A percentile compares a stretch with the other conserved stretches of the same genome.
phyloP scores from a whole-genome alignment of 2,113 vertebrate species.

The Upupa epops region DNA sequence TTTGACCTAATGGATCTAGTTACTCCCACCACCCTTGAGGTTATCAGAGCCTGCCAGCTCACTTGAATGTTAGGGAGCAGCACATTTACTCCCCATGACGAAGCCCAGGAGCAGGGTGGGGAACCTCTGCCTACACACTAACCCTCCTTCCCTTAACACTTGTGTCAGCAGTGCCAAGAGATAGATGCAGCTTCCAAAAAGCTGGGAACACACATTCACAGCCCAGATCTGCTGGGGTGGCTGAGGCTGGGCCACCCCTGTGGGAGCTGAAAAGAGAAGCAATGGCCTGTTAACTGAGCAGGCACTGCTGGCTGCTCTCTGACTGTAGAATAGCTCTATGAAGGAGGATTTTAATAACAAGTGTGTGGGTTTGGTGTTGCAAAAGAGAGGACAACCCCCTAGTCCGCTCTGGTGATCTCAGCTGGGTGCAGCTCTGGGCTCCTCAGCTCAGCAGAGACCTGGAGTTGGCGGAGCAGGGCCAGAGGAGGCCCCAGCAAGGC shows the following conservation, averaged over 20 bases:
- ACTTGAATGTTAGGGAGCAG: too few species aligned
- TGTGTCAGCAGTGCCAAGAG: not conserved
- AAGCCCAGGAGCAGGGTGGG: not conserved
- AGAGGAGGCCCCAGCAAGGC: not conserved
- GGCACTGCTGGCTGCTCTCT: not conserved
- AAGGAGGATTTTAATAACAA: not conserved
- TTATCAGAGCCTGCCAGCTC: too few species aligned
- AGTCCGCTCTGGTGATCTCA: not conserved
- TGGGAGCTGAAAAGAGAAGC: not conserved
- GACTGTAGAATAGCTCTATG: not conserved
- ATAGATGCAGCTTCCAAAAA: not conserved
- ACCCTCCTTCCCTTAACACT: not conserved
- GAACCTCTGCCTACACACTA: not conserved
- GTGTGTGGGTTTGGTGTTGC: accelerated
- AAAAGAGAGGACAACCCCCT: not conserved
- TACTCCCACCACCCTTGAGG: not conserved
- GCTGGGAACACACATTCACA: accelerated
- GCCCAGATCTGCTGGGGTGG: accelerated
- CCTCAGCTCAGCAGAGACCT: not conserved
- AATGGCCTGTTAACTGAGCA: not conserved
- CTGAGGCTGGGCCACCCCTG: not conserved
- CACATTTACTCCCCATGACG: not conserved
- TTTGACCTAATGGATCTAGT: not conserved
- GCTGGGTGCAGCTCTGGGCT: not conserved
- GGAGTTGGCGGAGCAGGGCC: not conserved